Base-by-base conservation (phyloP, 1,140 invertebrate species). In the Heterodera schachtii region DNA sequence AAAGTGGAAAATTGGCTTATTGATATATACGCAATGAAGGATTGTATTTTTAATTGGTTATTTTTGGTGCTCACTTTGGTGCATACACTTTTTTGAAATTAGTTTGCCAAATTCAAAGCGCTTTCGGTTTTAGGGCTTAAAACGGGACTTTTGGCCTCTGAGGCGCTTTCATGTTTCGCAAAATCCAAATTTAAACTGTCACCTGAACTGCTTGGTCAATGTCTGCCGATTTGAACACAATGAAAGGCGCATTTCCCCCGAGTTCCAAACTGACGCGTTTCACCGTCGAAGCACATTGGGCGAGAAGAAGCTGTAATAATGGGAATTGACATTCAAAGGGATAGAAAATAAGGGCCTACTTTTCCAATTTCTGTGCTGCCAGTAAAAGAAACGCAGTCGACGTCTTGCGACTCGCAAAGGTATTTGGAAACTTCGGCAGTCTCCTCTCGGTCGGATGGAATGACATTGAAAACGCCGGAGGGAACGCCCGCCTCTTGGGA, bases 231-330 rank as follows among this genome's bases (percentile, higher is more conserved):
- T 96, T 92, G 90, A 98, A 99, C 43, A 99, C 95, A 86, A 99
- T 96, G 87, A 97, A 98, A 2, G 98, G 96, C 0, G 97, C 97
- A 93, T 99, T 98, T 7, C 98, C 98, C 73, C 98, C 98, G 19
- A 99, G 91, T 91, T 99, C 98, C 69, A 99, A 91, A 52, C 93
- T 93, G 4, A 98, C 90, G 81, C 94, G 92, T 90, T 99, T 99
- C 47, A 99, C 93, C 6, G 94, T 95, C 21, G 92, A 91, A 2
- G 96, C 93, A 84, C 94, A 95, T 87, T 96, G 94, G 75, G 93
- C 90, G 87, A 97, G 94, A 0, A 99, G 91, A 66, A 96, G 91
- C 92, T 96, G 81, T 41, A 2, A 52, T 49, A 31, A n/a, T 46
- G 82, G 73, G 47, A n/a, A 67, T 57, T 76, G 0, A 1, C 49